Evolutionary conservation across 1,140 invertebrate genomes (phyloP), one percentile per base, ranked within the genome.

Genomic region (Amphibalanus amphitrite): DNA sequence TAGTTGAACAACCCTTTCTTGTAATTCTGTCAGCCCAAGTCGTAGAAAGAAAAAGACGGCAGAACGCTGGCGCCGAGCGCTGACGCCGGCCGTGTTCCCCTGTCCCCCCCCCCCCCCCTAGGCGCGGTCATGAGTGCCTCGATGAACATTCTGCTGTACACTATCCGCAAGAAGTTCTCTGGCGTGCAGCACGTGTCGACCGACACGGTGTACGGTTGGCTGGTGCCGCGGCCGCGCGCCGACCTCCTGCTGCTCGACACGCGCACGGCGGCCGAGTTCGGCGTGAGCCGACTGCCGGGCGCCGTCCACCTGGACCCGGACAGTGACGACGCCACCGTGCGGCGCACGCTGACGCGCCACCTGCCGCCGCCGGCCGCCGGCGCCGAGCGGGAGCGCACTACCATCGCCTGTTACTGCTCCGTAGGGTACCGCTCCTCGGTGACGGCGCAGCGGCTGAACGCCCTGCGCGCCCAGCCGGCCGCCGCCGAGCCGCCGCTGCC

Each of bases 371-470:
- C 30, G 28, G 1, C 23, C 13, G n/a, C n/a, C n/a, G n/a, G n/a
- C n/a, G n/a, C n/a, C n/a, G n/a, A n/a, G n/a, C n/a, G n/a, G n/a
- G n/a, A 67, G 23, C 17, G 40, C 20, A 71, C 23, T 69, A 28
- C 28, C 29, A 69, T 69, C 30, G 65, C 28, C 28, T 67, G 47
- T 28, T 72, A 72, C 72, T 72, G 71, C 65, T 72, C 71, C 28
- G 65, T 72, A 28, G 71, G 71, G 26, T 72, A 72, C 68, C 71
- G 71, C 67, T 72, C 71, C 1, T 25, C 71, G 23, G 28, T 72
- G 59, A 29, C 71, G 33, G 72, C 71, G 38, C 17, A 26, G 40
- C n/a, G 70, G 13, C 64, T 72, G 6, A 72, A 72, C 71, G 30
- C 6, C 6, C 29, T 59, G n/a, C 28, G 29, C 10, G 26, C 20